Evolutionary conservation across 2,888 invertebrate species (phyloP).

Genomic region (Trissolcus japonicus): DNA sequence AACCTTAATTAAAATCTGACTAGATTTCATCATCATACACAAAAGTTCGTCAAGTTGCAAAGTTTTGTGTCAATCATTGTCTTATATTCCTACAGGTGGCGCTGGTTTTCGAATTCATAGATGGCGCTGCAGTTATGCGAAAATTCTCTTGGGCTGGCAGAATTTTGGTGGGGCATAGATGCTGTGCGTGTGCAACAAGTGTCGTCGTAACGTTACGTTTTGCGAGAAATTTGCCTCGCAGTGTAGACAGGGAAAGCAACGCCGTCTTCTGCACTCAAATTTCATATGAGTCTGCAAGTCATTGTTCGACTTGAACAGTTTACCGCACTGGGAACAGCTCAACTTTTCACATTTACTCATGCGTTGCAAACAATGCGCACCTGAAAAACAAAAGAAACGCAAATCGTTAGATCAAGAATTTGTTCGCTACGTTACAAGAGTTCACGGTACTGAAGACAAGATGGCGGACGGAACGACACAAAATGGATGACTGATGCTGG

Average conservation of each 20-base stretch:
- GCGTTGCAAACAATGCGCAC: conserved; percentile 28
- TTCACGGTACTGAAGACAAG: conserved; percentile 8
- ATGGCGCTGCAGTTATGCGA: conserved; percentile 28
- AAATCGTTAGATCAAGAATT: conserved; percentile 10
- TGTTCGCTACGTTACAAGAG: neutral
- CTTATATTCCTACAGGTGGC: neutral
- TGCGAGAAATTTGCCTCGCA: conserved; percentile 67
- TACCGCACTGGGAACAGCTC: conserved; percentile 72
- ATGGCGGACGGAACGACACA: conserved; percentile 30
- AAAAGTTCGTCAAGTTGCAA: conserved; percentile 15
- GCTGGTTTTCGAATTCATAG: neutral
- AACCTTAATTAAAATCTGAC: neutral
- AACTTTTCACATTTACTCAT: conserved; percentile 35
- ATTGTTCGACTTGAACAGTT: conserved; percentile 71
- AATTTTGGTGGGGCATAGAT: conserved; percentile 65
- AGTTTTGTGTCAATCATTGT: neutral
- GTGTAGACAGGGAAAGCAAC: conserved; percentile 65
- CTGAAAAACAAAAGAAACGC: conserved; percentile 42
- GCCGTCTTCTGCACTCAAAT: conserved; percentile 74
- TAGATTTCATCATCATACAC: conserved; percentile 5
- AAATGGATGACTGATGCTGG: neutral
- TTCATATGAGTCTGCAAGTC: conserved; percentile 74
- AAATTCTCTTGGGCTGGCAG: conserved; percentile 58
- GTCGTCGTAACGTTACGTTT: conserved; percentile 66
- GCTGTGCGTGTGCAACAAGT: conserved; percentile 65